These are phyloP conservation scores for Hybognathus amarus DNA, from an alignment of 2,797 vertebrate genomes.

Conservation along the genomic window DNA sequence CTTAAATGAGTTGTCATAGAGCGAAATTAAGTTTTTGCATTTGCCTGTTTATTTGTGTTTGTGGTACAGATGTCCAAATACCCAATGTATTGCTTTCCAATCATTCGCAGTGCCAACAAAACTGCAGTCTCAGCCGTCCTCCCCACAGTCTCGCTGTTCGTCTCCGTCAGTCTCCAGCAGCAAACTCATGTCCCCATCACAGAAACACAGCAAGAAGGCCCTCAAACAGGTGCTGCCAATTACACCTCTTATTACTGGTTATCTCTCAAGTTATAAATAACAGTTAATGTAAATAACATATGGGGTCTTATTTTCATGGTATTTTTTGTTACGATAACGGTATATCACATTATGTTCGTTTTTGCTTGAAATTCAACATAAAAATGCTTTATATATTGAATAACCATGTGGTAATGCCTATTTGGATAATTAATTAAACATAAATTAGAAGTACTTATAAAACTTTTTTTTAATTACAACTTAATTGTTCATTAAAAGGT, in stretches of 20 bases:
- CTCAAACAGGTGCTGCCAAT: slow-evolving; percentile 84
- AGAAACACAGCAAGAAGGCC: slow-evolving; percentile 99
- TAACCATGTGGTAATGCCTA: background rate
- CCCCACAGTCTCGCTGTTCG: slow-evolving; percentile 89
- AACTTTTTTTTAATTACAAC: background rate
- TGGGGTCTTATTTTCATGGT: background rate
- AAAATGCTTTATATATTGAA: background rate
- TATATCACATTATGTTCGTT: background rate
- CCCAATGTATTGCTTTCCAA: slow-evolving; percentile 22
- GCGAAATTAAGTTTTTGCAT: background rate
- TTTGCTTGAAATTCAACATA: background rate
- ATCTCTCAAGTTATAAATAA: background rate
- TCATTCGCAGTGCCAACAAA: slow-evolving; percentile 82
- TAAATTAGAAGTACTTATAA: background rate
- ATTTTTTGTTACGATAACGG: background rate
- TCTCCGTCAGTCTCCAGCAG: slow-evolving; percentile 87
- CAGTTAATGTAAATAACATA: background rate
- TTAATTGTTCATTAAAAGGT: background rate
- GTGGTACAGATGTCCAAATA: background rate
- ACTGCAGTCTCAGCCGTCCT: slow-evolving; percentile 88
- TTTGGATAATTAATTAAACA: background rate
- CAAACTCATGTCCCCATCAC: slow-evolving; percentile 95
- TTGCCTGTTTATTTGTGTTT: slow-evolving; percentile 55
- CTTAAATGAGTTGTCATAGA: background rate
- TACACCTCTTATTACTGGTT: background rate